Evolutionary conservation across 2,888 invertebrate genomes (phyloP).

Genomic region (Philereme transversata): DNA sequence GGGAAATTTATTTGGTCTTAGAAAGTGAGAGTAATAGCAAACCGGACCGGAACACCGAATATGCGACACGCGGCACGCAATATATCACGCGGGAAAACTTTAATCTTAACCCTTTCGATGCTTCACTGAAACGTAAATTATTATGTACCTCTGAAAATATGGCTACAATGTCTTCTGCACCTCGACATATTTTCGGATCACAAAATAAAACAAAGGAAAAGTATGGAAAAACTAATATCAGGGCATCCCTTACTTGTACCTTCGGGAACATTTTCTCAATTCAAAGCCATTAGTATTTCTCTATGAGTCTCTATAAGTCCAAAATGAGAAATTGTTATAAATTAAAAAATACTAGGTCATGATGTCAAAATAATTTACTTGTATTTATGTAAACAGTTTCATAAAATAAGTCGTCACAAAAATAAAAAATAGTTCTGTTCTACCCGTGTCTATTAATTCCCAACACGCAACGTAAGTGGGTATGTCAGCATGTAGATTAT

Average conservation of each 20-base stretch:
- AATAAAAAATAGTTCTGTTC: constrained; percentile 14
- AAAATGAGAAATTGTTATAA: no score
- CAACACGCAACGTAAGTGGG: constrained; percentile 27
- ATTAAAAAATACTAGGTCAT: constrained; percentile 3
- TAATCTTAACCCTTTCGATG: constrained; percentile 53
- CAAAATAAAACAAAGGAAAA: no score
- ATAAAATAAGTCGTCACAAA: constrained; percentile 9
- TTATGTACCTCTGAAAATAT: no score
- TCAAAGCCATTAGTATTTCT: no score
- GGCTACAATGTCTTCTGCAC: no score
- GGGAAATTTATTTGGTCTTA: constrained; percentile 63
- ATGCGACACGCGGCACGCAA: constrained; percentile 62
- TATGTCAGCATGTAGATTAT: constrained; percentile 42
- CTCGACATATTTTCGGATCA: no score
- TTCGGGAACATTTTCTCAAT: no score
- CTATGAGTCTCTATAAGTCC: no score
- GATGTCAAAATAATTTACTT: constrained; percentile 7
- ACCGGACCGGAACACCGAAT: constrained; percentile 58
- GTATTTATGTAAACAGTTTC: constrained; percentile 2
- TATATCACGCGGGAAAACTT: constrained; percentile 62
- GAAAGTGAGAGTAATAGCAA: constrained; percentile 60
- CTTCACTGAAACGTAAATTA: neutral
- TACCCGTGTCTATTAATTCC: constrained; percentile 5
- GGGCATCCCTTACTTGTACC: no score
- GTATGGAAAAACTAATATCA: no score